Percentiles rank a stretch among this genome's conserved stretches.
Evolutionary conservation across 2,797 vertebrate genomes (phyloP).

Genomic region (Eulemur mongoz): DNA sequence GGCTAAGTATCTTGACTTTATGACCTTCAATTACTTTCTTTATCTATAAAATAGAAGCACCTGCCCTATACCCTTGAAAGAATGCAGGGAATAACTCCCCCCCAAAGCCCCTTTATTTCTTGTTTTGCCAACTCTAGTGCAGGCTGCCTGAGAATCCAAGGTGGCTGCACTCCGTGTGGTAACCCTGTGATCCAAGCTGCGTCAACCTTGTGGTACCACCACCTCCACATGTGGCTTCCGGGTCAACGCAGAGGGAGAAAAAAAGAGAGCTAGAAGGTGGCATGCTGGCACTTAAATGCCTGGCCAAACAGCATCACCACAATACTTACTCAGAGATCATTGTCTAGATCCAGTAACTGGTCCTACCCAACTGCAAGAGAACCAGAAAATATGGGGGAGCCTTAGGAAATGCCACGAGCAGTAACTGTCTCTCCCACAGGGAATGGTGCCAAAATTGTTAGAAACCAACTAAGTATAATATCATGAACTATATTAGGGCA

Average conservation of each 20-base stretch:
- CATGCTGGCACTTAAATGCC: not conserved
- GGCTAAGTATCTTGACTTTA: not conserved
- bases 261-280: not conserved
- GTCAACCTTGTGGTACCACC: not conserved
- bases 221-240: not conserved
- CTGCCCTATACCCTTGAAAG: not conserved
- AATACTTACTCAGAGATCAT: not conserved
- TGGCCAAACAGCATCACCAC: not conserved
- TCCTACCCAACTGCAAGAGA: not conserved
- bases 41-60: not conserved
- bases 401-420: not conserved
- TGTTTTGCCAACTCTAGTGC: not conserved
- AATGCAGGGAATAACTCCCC: not conserved
- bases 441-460: not conserved
- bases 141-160: not conserved
- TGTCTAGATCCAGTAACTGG: not conserved
- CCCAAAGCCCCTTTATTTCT: not conserved
- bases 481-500: not conserved
- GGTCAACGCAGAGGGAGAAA: not conserved
- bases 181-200: too few relatives aligned
- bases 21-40: not conserved
- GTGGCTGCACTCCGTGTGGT: too few relatives aligned
- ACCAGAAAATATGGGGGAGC: not conserved
- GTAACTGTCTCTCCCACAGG: not conserved
- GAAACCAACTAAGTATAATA: slow-evolving; percentile 33